These are phyloP conservation scores for Caenorhabditis panamensis DNA, from an alignment of 2,888 invertebrate species.

Conservation along the genomic window DNA sequence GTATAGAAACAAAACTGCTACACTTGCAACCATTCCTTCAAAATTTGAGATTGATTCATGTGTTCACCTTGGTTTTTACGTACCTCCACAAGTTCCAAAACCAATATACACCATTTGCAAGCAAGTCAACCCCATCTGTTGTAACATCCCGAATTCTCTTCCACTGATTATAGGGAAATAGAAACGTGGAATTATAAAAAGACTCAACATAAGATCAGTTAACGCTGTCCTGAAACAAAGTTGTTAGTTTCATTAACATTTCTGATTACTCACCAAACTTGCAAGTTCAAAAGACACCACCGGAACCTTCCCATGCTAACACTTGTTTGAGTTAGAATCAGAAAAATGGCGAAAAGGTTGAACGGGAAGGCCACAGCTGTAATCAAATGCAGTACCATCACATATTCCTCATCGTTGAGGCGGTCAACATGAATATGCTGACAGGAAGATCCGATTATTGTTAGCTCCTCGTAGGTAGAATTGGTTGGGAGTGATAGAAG, in stretches of 20 bases:
- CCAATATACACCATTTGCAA: constrained; percentile 22
- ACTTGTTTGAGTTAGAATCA: constrained; percentile 13
- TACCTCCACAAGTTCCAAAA: too few relatives aligned
- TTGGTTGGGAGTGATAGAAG: constrained; percentile 30
- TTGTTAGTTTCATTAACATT: too few relatives aligned
- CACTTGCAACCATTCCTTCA: constrained; percentile 45
- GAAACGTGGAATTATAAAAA: constrained; percentile 2
- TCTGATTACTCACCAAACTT: too few relatives aligned
- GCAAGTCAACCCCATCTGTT: constrained; percentile 2
- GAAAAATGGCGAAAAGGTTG: constrained; percentile 17
- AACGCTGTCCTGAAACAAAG: constrained; percentile 31
- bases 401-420: background rate
- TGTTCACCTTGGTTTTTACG: too few relatives aligned
- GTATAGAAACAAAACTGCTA: constrained; percentile 28
- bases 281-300: constrained; percentile 44
- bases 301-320: constrained; percentile 34
- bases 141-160: constrained; percentile 18
- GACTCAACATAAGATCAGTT: constrained; percentile 12
- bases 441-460: constrained; percentile 47
- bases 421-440: constrained; percentile 42
- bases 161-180: constrained; percentile 34
- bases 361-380: constrained; percentile 7
- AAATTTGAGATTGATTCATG: too few relatives aligned
- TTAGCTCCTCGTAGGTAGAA: constrained; percentile 25
- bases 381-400: constrained; percentile 10